Evolutionary conservation across 92 coral and sea anemone genomes (phyloP).

Genomic region (Hydrozoanthus gracilis): DNA sequence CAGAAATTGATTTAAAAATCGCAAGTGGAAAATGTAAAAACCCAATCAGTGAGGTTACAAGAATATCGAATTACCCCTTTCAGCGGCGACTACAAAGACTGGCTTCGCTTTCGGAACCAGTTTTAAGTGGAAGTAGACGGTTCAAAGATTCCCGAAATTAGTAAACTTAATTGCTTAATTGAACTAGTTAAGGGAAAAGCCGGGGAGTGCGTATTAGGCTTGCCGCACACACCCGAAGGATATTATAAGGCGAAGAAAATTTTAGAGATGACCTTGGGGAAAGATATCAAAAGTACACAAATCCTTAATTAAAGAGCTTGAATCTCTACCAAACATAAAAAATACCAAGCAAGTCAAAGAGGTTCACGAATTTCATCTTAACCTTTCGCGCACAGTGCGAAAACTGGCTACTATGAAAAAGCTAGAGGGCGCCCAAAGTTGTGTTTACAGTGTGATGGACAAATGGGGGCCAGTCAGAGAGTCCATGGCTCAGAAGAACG

Average conservation of each 20-base stretch:
- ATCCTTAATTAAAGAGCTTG: constrained; percentile 61
- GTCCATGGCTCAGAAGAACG: constrained; percentile 55
- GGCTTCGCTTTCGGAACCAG: constrained; percentile 69
- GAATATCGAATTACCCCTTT: constrained; percentile 68
- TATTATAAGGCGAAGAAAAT: constrained; percentile 54
- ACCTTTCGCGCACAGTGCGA: constrained; percentile 64
- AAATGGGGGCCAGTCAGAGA: constrained; percentile 56
- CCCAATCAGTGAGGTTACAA: constrained; percentile 54
- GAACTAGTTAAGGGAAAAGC: constrained; percentile 53
- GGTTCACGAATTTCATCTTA: constrained; percentile 58
- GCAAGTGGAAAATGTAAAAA: constrained; percentile 4
- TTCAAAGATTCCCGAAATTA: constrained; percentile 44
- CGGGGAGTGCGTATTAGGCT: constrained; percentile 50
- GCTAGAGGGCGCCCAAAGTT: constrained; percentile 43
- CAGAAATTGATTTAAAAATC: constrained; percentile 24
- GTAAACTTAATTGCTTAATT: constrained; percentile 53
- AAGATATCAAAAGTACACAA: constrained; percentile 69
- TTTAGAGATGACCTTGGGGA: constrained; percentile 58
- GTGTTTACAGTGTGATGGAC: constrained; percentile 54
- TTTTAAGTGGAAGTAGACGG: constrained; percentile 67
- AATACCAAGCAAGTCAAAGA: constrained; percentile 46
- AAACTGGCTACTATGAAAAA: constrained; percentile 55
- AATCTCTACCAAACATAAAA: constrained; percentile 47
- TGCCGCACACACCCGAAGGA: constrained; percentile 59
- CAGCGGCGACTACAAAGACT: constrained; percentile 60